Base-by-base conservation (phyloP, 2,113 vertebrate species). In the Eptesicus fuscus region DNA sequence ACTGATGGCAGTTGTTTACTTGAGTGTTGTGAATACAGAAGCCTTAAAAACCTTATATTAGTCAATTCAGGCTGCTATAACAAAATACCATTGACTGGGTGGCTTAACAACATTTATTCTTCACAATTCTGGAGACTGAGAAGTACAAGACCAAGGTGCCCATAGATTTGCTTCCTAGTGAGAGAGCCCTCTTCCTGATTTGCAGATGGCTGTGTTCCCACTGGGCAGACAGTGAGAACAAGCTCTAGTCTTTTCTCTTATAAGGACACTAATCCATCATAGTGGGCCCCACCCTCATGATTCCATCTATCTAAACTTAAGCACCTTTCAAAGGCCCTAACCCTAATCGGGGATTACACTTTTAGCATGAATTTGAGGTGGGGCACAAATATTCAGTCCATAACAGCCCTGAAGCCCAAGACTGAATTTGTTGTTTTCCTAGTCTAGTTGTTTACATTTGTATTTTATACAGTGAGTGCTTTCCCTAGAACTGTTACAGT, bases 11-110 rank as follows among this genome's bases (percentile, higher is more conserved):
- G 32, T 23, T 92, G 28, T 97, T 94, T 93, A 69, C 28, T 82
- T 96, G 65, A 85, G 61, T 96, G 18, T 17, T 78, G 0, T 51
- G 61, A 96, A 88, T 95, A 83, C 13, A 93, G 69, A 92, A 83
- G 32, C 10, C 59, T 7, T 82, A 53, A 88, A 77, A 90, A n/a
- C 18, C 22, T 87, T 83, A 16, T 2, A 9, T 92, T 78, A 56
- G 40, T 94, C 40, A 89, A 9, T 37, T 93, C 44, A 83, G 42
- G 20, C n/a, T 95, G 23, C 76, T 76, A 10, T 83, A 67, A 77
- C 73, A 86, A 82, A 93, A 61, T 90, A 44, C 74, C 4, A 0
- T 69, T 7, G 28, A 61, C 20, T 53, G 40, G 17, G 20, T 84
- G 32, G 12, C 44, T 84, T 90, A 82, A 49, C 32, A 85, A 42